Evolutionary conservation across 2,888 invertebrate species (phyloP), one percentile per base, ranked within the genome.

Genomic region (Abrostola triplasia): DNA sequence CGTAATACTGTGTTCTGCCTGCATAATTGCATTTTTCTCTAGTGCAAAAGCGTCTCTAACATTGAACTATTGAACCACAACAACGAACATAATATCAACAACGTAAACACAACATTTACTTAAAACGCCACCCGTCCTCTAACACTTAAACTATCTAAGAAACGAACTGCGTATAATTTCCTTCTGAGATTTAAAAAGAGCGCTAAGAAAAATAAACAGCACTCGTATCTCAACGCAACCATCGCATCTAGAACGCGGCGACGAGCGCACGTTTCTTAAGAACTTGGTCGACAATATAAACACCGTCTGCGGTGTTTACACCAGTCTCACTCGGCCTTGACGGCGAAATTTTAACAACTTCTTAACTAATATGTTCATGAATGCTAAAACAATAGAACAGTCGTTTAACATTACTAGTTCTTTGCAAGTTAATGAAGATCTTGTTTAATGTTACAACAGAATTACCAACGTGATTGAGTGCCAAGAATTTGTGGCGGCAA

Each of bases 211-310:
- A 89, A 91, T 90, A 92, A 90, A 92, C 90, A 91, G 80, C 91
- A 87, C 91, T 91, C 89, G 88, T 90, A 87, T 90, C 85, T 92
- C 90, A 89, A 91, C 91, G 91, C 87, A 78, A 81, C 83, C 91
- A 86, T 92, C 92, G 90, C 91, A 91, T 92, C 86, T 91, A 84
- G 84, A 88, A 88, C 88, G 82, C 78, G 81, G 79, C 74, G 84
- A 81, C 84, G 83, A 61, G 82, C 87, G 88, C 86, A 84, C 89
- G 86, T 91, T 92, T 89, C 90, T 87, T 89, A 88, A 91, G 90
- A 90, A 88, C 87, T 85, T 84, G 80, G 74, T 83, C 76, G 81
- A 84, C 83, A 87, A 84, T 88, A 88, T 90, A 92, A 92, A 92
- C 91, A 92, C 72, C 77, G 84, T 83, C 76, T 81, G 84, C 76